These are phyloP conservation scores for Leptinotarsa tumamoca DNA, from an alignment of 2,888 invertebrate genomes.

Conservation along the genomic window DNA sequence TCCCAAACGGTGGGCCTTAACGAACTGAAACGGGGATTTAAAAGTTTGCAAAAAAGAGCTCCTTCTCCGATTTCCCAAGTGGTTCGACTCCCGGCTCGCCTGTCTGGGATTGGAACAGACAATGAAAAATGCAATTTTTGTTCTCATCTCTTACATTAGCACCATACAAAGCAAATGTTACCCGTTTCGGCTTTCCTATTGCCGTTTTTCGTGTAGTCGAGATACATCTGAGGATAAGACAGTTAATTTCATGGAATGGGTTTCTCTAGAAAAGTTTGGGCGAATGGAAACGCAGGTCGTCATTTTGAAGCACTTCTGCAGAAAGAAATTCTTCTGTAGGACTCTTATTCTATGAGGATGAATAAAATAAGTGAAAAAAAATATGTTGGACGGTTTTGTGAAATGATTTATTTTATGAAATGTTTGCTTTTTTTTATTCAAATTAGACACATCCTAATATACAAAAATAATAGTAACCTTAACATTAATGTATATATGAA, in stretches of 20 bases:
- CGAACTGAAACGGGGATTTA: slow-evolving; percentile 45
- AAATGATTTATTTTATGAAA: no score
- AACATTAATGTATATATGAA: no score
- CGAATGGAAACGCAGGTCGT: not conserved
- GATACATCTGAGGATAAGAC: slow-evolving; percentile 10
- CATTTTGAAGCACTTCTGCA: not conserved
- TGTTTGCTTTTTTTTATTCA: no score
- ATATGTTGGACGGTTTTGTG: no score
- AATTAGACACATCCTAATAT: no score
- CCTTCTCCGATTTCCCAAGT: slow-evolving; percentile 38
- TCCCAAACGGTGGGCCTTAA: slow-evolving; percentile 40
- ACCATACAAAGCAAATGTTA: slow-evolving; percentile 25
- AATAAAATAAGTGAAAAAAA: no score
- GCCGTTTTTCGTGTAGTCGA: not conserved
- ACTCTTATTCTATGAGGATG: not conserved
- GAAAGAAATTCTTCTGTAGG: not conserved
- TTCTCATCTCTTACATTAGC: slow-evolving; percentile 45
- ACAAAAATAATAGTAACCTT: no score
- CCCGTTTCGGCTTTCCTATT: slow-evolving; percentile 4
- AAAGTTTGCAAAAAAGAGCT: slow-evolving; percentile 43
- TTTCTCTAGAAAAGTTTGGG: not conserved
- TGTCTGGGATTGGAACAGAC: slow-evolving; percentile 31
- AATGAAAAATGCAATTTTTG: slow-evolving; percentile 49
- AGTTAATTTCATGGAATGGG: slow-evolving; percentile 13
- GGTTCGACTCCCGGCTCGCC: slow-evolving; percentile 26